These are phyloP conservation scores for Ataeniobius toweri DNA, from an alignment of 2,797 vertebrate genomes.

Conservation along the genomic window DNA sequence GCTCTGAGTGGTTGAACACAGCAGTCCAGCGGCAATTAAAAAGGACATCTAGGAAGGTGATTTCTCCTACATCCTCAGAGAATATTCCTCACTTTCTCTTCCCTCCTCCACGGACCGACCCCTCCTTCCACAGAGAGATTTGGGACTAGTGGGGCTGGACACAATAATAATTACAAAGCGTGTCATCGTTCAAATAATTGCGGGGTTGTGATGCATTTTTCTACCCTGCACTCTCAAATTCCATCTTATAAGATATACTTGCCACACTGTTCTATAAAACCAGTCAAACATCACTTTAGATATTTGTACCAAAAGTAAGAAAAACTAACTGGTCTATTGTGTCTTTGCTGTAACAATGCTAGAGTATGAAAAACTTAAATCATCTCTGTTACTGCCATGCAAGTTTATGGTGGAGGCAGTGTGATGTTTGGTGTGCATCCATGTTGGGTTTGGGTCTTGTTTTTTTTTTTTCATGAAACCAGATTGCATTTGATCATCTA, in stretches of 20 bases:
- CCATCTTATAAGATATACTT: neutral
- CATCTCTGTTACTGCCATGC: no score
- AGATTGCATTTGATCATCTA: no score
- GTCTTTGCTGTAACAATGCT: no score
- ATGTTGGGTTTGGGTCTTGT: no score
- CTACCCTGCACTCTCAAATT: no score
- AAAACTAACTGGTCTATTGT: no score
- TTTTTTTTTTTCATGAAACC: no score
- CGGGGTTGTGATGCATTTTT: conserved; percentile 18
- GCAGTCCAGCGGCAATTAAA: conserved; percentile 9
- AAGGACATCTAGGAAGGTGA: conserved; percentile 24
- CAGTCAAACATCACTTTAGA: no score
- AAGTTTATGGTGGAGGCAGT: no score
- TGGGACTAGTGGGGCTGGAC: conserved; percentile 19
- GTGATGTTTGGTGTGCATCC: no score
- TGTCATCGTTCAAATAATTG: conserved; percentile 34
- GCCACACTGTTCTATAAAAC: neutral
- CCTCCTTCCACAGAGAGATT: conserved; percentile 34
- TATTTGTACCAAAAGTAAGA: no score
- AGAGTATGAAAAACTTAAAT: no score
- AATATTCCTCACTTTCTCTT: conserved; percentile 62
- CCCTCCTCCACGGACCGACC: conserved; percentile 29
- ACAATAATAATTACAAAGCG: conserved; percentile 31
- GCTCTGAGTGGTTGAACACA: conserved; percentile 30
- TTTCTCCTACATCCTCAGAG: conserved; percentile 44